Percentiles rank a stretch among this genome's conserved stretches.
Conservation (phyloP, 1,140 invertebrate genomes). For the Trichonephila clavipes region DNA sequence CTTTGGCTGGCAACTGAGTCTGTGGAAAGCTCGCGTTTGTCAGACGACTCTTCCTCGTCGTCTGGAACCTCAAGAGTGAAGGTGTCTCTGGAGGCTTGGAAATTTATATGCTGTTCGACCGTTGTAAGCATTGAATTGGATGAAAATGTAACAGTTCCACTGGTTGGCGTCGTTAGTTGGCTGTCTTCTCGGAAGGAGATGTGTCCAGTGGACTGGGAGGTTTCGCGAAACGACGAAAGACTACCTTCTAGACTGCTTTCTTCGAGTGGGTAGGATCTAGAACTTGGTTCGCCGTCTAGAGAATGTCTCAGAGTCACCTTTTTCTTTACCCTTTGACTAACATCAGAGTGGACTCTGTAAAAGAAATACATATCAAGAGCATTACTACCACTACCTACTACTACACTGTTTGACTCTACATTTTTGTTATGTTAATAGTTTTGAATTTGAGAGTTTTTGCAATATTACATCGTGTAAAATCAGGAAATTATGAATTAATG, state of each 20-base stretch:
- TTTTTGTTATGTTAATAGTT: too few relatives aligned
- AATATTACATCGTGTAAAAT: too few relatives aligned
- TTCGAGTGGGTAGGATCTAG: constrained; percentile 30
- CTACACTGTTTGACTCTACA: background rate
- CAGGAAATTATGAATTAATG: too few relatives aligned
- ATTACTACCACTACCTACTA: too few relatives aligned
- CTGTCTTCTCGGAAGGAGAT: constrained; percentile 40
- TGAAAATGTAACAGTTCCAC: background rate
- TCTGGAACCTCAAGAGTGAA: constrained; percentile 62
- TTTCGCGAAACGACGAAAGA: constrained; percentile 8
- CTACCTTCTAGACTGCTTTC: constrained; percentile 55
- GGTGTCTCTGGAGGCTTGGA: constrained; percentile 10
- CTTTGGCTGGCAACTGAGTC: background rate
- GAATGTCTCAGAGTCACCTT: constrained; percentile 88
- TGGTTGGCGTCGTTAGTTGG: background rate
- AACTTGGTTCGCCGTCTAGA: constrained; percentile 73
- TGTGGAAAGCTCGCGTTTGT: constrained; percentile 6
- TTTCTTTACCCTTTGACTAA: constrained; percentile 88
- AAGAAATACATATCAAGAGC: background rate
- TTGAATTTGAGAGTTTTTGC: too few relatives aligned
- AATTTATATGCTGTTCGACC: constrained; percentile 41
- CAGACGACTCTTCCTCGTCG: constrained; percentile 11
- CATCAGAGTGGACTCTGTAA: constrained; percentile 87
- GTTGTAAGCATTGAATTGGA: constrained; percentile 10
- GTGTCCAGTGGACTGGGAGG: background rate